A percentile compares a stretch with the other conserved stretches of the same genome.
Evolutionary conservation across 2,797 vertebrate genomes (phyloP).

Genomic region (Periophthalmus magnuspinnatus): DNA sequence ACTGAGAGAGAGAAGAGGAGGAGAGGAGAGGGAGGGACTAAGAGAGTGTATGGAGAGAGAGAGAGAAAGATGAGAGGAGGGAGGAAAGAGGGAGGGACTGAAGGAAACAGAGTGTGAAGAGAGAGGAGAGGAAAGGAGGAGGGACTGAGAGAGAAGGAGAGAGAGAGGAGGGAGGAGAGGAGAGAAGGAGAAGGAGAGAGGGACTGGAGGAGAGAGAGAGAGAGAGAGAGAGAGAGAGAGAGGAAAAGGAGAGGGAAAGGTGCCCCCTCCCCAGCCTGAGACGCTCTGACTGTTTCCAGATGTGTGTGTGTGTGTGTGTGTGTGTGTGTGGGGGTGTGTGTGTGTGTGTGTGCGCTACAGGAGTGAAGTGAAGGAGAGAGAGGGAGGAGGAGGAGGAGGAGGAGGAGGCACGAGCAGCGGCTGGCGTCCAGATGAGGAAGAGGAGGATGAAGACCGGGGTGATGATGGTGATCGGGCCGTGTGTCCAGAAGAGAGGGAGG

Average conservation of each 20-base stretch:
- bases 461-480: conserved; percentile 38
- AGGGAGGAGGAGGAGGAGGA: conserved; percentile 33
- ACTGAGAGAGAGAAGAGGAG: too few species aligned
- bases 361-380: conserved; percentile 22
- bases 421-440: conserved; percentile 70
- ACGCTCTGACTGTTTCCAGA: conserved; percentile 78
- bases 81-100: too few species aligned
- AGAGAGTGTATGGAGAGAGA: too few species aligned
- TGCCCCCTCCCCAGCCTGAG: conserved; percentile 64
- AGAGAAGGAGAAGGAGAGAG: conserved; percentile 44
- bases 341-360: too few species aligned
- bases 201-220: too few species aligned
- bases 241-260: conserved; percentile 50
- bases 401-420: conserved; percentile 41
- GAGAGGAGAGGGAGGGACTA: too few species aligned
- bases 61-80: too few species aligned
- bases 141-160: too few species aligned
- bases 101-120: too few species aligned
- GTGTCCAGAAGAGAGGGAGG: conserved; percentile 13
- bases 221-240: conserved; percentile 73
- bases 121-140: too few species aligned
- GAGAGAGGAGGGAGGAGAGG: conserved; percentile 43
- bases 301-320: conserved; percentile 65
- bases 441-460: conserved; percentile 48
- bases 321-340: too few species aligned